phyloP scores from a whole-genome alignment of 2,888 invertebrate genomes.

The Dorcus hopei region DNA sequence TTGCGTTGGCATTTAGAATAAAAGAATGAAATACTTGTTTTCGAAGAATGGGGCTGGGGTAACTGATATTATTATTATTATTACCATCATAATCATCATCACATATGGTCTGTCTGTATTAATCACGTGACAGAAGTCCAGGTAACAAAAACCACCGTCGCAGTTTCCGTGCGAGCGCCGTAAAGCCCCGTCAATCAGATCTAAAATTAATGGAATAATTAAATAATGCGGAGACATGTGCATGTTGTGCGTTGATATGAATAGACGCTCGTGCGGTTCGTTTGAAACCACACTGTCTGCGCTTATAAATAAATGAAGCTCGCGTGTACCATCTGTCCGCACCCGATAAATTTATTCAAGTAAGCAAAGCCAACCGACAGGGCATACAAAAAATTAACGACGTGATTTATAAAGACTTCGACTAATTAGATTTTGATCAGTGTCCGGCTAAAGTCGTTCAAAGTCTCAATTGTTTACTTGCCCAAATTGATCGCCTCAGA shows the following conservation, averaged over 20 bases:
- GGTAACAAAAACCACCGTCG: conserved; percentile 7
- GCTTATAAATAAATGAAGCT: conserved; percentile 17
- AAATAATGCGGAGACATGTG: conserved; percentile 12
- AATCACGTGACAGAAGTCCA: background rate
- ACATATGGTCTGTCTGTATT: no score
- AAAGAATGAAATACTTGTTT: no score
- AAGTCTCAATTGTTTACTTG: no score
- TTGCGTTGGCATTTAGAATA: no score
- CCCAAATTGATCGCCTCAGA: no score
- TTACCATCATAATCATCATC: no score
- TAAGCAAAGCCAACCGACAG: background rate
- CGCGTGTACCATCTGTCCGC: conserved; percentile 16
- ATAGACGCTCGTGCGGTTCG: conserved; percentile 11
- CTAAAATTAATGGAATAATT: conserved; percentile 25
- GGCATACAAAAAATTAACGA: no score
- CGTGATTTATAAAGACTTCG: no score
- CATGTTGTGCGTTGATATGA: conserved; percentile 12
- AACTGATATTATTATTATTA: no score
- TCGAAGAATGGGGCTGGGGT: no score
- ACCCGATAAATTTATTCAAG: conserved; percentile 10
- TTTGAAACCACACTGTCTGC: conserved; percentile 5
- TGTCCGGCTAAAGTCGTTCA: no score
- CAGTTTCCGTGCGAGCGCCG: conserved; percentile 3
- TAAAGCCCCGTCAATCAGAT: conserved; percentile 19
- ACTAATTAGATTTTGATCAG: no score